Conservation (phyloP, 1,140 invertebrate species). For the Drosophila suzukii region DNA sequence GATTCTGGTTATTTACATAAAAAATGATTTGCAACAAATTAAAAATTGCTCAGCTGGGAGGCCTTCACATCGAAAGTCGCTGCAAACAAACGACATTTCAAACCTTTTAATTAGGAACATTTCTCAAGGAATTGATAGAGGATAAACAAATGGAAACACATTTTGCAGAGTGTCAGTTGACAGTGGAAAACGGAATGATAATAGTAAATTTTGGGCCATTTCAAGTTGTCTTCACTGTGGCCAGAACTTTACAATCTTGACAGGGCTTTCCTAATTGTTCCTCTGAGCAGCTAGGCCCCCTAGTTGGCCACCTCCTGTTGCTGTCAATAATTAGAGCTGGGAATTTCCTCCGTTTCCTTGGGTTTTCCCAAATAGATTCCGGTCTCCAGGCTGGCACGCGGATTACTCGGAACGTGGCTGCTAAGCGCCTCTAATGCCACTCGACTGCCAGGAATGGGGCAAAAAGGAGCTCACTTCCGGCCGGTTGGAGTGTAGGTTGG, state of each 20-base stretch:
- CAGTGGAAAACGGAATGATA: background rate
- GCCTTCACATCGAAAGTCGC: conserved; percentile 43
- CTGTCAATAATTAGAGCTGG: conserved; percentile 77
- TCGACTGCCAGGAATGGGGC: conserved; percentile 7
- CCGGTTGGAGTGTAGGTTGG: conserved; percentile 10
- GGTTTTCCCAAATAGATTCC: conserved; percentile 44
- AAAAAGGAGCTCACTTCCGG: conserved; percentile 49
- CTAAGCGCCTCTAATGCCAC: conserved; percentile 64
- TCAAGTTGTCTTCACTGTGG: conserved; percentile 14
- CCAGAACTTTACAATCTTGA: conserved; percentile 42
- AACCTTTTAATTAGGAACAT: conserved; percentile 68
- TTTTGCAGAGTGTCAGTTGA: too few relatives aligned
- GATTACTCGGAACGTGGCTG: conserved; percentile 61
- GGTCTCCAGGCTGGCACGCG: conserved; percentile 46
- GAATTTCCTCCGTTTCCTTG: conserved; percentile 63
- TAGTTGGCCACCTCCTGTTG: conserved; percentile 40
- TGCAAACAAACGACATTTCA: conserved; percentile 45
- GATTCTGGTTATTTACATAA: conserved; percentile 39
- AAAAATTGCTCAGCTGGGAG: conserved; percentile 51
- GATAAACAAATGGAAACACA: conserved; percentile 10
- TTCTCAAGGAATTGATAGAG: conserved; percentile 41
- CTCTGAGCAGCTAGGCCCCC: conserved; percentile 6
- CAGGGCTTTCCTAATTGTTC: conserved; percentile 57
- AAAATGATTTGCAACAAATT: conserved; percentile 67
- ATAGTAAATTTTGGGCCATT: background rate